Evolutionary conservation across 30 jellyfish, hydroid and myxozoan species (phyloP), one percentile per base, ranked within the genome.

Genomic region (Nemopilema nomurai): DNA sequence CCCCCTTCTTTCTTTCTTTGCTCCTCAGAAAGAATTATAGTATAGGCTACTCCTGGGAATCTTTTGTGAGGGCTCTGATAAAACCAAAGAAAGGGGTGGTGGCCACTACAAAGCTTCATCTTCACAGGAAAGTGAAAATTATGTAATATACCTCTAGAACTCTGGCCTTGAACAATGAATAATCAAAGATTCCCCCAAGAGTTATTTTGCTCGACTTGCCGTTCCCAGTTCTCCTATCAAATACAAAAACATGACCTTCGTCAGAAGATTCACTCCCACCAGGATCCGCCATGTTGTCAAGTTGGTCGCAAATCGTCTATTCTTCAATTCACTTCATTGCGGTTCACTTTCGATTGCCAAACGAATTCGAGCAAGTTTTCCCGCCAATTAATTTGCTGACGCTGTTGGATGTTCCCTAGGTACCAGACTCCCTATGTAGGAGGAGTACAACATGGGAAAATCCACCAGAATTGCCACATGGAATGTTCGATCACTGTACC

Each of bases 181-280:
- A 75, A 84, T 62, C 77, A 65, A 79, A 65, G 21, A 87, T 69
- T 9, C 90, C 96, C 25, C 90, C 90, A 69, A 87, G 86, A 9
- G 87, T 28, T 30, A 87, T 68, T 51, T 78, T 87, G 62, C 67
- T 63, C 18, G 76, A 86, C 20, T 31, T 68, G 17, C 81, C 75
- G 62, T 79, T 74, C 50, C 24, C 89, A 24, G 67, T 51, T 30
- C 96, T 87, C 21, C 96, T 67, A 62, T 87, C 96, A 78, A 87
- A 87, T 23, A 87, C 83, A 78, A 51, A 87, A 27, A 87, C 96
- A 63, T 30, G 51, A 33, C 86, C 87, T 79, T 87, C 90, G 1
- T 87, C 85, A 29, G 31, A 69, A 21, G 53, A 16, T 18, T 86
- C 89, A 22, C 25, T 78, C 21, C 80, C 87, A 4, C 69, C 77